Evolutionary conservation across 2,113 vertebrate genomes (phyloP).

Genomic region (Paratilapia polleni): DNA sequence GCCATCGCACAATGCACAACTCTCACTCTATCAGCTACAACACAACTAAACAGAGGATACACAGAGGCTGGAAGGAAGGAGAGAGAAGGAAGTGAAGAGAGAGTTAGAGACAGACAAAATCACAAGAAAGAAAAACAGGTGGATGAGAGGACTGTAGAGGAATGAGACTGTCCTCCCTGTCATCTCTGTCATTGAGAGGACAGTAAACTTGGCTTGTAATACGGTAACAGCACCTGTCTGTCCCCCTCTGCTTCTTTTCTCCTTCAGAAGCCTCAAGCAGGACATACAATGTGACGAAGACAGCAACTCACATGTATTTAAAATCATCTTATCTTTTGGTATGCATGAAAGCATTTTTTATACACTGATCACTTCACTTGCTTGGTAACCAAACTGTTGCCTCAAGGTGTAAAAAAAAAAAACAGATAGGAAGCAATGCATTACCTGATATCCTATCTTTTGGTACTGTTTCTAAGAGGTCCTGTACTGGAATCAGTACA

Average conservation of each 20-base stretch:
- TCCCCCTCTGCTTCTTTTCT: constrained; percentile 8
- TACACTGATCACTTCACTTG: neutral
- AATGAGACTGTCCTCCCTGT: constrained; percentile 25
- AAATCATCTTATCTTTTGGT: neutral
- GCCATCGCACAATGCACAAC: constrained; percentile 52
- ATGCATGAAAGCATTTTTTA: neutral
- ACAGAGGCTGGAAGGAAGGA: neutral
- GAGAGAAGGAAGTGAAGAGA: neutral
- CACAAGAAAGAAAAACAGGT: constrained; percentile 30
- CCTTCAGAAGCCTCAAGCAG: constrained; percentile 18
- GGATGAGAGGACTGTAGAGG: constrained; percentile 15
- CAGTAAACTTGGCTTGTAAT: constrained; percentile 41
- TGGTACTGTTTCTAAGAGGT: constrained; percentile 5
- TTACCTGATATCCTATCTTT: neutral
- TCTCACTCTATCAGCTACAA: neutral
- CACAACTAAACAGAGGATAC: constrained; percentile 16
- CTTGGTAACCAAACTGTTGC: constrained; percentile 23
- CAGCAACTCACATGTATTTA: neutral
- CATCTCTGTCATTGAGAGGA: constrained; percentile 47
- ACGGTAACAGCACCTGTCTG: constrained; percentile 38
- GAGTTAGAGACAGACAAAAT: neutral
- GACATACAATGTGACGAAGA: neutral
- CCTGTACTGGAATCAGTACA: neutral
- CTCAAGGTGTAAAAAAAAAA: neutral
- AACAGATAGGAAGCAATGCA: neutral